phyloP scores from a whole-genome alignment of 2,113 vertebrate species.

The Gambusia holbrooki region DNA sequence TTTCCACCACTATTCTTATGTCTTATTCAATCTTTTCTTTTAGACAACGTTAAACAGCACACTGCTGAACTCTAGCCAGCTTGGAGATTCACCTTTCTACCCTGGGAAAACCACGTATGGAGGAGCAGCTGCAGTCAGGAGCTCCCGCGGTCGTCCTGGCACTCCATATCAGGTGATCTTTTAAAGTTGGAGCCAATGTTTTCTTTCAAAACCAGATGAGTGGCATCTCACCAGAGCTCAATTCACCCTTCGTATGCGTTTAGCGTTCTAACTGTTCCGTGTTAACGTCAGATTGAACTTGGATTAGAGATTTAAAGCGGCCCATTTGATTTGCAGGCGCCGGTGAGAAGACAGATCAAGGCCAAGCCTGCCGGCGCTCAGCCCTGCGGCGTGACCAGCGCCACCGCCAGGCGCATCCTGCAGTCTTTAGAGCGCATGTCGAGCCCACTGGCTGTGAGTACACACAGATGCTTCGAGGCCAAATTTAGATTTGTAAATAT shows the following conservation, averaged over 20 bases:
- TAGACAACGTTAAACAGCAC: conserved; percentile 88
- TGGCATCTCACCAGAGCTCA: neutral
- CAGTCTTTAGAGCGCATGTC: conserved; percentile 98
- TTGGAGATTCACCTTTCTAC: conserved; percentile 96
- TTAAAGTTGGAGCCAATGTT: neutral
- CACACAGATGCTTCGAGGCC: neutral
- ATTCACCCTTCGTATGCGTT: neutral
- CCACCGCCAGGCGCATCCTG: conserved; percentile 92
- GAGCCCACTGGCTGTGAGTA: conserved; percentile 91
- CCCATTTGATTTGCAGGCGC: conserved; percentile 79
- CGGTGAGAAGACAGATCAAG: conserved; percentile 92
- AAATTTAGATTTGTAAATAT: neutral
- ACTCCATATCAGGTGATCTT: conserved; percentile 88
- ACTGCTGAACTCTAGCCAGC: conserved; percentile 88
- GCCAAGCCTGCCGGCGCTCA: conserved; percentile 88
- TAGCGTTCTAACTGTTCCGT: neutral
- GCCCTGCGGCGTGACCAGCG: conserved; percentile 92
- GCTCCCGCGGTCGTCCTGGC: conserved; percentile 75
- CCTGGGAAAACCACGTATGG: conserved; percentile 96
- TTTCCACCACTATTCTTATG: neutral
- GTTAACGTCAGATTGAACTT: conserved; percentile 1
- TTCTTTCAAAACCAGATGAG: neutral
- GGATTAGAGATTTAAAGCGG: conserved; percentile 20
- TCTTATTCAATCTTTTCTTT: neutral
- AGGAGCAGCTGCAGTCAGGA: conserved; percentile 88